Percentiles rank a stretch among this genome's conserved stretches.
phyloP scores from a whole-genome alignment of 2,888 invertebrate species.

The Dryocosmus kuriphilus region DNA sequence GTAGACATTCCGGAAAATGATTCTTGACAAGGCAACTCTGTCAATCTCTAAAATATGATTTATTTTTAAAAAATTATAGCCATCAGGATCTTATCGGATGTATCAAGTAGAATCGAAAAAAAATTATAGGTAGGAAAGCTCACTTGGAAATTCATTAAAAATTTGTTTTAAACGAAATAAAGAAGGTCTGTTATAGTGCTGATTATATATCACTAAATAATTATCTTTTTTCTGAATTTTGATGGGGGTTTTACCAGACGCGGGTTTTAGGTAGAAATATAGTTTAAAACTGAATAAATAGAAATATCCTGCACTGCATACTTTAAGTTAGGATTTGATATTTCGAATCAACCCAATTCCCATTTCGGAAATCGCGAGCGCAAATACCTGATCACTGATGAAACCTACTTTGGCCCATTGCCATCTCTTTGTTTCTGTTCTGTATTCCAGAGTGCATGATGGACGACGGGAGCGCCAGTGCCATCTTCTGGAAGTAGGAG shows the following conservation, averaged over 20 bases:
- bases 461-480: conserved; percentile 80
- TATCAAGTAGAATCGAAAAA: neutral
- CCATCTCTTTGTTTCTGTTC: conserved; percentile 81
- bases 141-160: neutral
- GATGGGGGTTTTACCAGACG: neutral
- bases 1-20: neutral
- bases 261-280: no score
- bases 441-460: conserved; percentile 82
- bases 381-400: conserved; percentile 54
- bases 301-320: conserved; percentile 64
- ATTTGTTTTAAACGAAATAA: neutral
- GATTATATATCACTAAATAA: no score
- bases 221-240: neutral
- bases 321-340: conserved; percentile 22
- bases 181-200: no score
- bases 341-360: conserved; percentile 3
- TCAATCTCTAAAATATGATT: neutral
- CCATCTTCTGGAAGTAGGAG: conserved; percentile 83
- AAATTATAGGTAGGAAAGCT: neutral
- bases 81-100: conserved; percentile 33
- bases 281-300: conserved; percentile 41
- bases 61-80: neutral
- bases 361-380: conserved; percentile 38
- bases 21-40: neutral
- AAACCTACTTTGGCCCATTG: conserved; percentile 73